These are phyloP conservation scores for Dynastes hyllus DNA, from an alignment of 2,888 invertebrate genomes.

Conservation along the genomic window DNA sequence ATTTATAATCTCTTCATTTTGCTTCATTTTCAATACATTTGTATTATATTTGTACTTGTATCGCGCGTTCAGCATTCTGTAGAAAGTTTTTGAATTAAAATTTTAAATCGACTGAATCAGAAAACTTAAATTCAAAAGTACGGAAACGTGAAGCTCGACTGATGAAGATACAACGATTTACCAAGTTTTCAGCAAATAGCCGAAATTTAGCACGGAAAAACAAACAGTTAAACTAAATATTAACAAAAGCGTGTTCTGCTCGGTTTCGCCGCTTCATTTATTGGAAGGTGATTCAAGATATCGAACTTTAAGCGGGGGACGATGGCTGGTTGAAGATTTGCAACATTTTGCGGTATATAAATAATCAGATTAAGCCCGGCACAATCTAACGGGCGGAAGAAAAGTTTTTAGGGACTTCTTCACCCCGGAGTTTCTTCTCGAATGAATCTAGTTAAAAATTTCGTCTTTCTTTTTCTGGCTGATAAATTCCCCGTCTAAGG, in stretches of 20 bases:
- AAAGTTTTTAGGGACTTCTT: constrained; percentile 7
- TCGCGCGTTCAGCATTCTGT: not conserved
- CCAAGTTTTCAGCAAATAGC: constrained; percentile 15
- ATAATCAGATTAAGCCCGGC: constrained; percentile 41
- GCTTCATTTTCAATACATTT: no score
- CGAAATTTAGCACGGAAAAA: constrained; percentile 30
- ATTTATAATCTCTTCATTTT: no score
- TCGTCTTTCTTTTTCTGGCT: constrained; percentile 31
- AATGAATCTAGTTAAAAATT: constrained; percentile 42
- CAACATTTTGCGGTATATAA: constrained; percentile 46
- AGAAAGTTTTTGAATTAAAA: constrained; percentile 5
- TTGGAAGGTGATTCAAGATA: constrained; percentile 15
- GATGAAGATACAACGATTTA: not conserved
- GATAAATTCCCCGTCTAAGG: constrained; percentile 34
- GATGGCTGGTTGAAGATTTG: constrained; percentile 35
- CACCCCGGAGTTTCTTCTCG: constrained; percentile 23
- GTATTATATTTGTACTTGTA: no score
- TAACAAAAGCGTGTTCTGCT: constrained; percentile 16
- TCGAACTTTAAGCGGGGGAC: constrained; percentile 21
- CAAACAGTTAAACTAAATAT: constrained; percentile 43
- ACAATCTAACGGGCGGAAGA: constrained; percentile 20
- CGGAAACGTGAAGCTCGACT: not conserved
- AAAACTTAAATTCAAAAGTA: not conserved
- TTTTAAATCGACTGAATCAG: not conserved
- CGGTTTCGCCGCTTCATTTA: constrained; percentile 7